A percentile compares a stretch with the other conserved stretches of the same genome.
Conservation (phyloP, 2,888 invertebrate genomes). For the Habroteleia sp. region DNA sequence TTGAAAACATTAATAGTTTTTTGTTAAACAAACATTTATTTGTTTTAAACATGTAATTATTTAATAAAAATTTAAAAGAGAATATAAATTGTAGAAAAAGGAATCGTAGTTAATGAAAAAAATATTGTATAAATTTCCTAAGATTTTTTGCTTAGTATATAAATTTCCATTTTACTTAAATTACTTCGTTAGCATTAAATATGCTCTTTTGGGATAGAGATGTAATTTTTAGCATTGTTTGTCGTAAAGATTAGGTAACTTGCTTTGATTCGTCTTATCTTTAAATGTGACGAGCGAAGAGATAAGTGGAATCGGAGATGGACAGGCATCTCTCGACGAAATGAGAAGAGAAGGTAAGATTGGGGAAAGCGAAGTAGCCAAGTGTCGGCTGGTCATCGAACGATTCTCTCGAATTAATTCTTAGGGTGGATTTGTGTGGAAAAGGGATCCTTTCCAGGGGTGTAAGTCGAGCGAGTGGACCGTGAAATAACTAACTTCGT, state of each 20-base stretch:
- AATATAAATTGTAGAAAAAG: no score
- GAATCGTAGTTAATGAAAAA: no score
- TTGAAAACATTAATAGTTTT: no score
- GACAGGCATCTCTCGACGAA: conserved; percentile 68
- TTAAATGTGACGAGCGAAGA: conserved; percentile 59
- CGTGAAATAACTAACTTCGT: conserved; percentile 81
- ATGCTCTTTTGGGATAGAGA: conserved; percentile 40
- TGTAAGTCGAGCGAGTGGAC: conserved; percentile 79
- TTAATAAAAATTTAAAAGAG: no score
- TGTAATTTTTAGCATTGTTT: conserved; percentile 46
- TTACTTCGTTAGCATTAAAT: conserved; percentile 30
- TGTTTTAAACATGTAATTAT: no score
- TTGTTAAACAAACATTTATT: no score
- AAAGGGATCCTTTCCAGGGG: conserved; percentile 70
- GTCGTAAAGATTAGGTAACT: conserved; percentile 57
- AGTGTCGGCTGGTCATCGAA: conserved; percentile 77
- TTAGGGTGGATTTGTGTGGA: conserved; percentile 76
- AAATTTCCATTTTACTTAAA: conserved; percentile 27
- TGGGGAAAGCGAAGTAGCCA: conserved; percentile 64
- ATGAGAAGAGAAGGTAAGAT: conserved; percentile 62
- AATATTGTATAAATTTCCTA: no score
- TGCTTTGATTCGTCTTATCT: conserved; percentile 68
- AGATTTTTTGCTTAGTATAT: background rate
- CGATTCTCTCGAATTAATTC: conserved; percentile 81
- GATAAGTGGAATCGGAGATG: conserved; percentile 72